Evolutionary conservation across 2,797 vertebrate genomes (phyloP).

Genomic region (Lepus oiostolus): DNA sequence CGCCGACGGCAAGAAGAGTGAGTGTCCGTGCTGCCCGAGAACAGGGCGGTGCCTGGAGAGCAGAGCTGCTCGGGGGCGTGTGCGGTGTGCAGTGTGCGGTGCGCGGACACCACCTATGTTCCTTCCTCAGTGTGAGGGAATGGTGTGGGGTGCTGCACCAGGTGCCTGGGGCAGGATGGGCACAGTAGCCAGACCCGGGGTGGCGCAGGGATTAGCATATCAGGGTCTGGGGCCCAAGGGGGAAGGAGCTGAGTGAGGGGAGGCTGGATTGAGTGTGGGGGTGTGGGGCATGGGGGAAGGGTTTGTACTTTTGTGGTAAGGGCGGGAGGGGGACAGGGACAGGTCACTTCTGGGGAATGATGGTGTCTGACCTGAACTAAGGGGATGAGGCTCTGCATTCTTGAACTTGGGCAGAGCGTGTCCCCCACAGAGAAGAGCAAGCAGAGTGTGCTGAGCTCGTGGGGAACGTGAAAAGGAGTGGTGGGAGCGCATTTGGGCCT

Average conservation of each 20-base stretch:
- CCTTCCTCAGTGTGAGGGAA: neutral
- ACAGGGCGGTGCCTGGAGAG: accelerated
- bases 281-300: neutral
- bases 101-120: neutral
- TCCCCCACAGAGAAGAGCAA: neutral
- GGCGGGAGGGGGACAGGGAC: neutral
- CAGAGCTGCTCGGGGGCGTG: neutral
- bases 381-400: neutral
- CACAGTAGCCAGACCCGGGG: neutral
- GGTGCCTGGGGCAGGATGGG: neutral
- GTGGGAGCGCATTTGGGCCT: neutral
- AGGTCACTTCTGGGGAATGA: neutral
- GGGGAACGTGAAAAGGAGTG: neutral
- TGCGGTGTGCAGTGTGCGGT: accelerated
- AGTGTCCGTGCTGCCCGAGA: slow-evolving; percentile 80
- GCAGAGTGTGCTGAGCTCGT: neutral
- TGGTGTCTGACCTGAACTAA: neutral
- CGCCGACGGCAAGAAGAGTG: slow-evolving; percentile 96
- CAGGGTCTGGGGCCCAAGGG: neutral
- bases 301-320: neutral
- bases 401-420: neutral
- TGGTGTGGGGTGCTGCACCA: neutral
- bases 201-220: neutral
- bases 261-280: neutral
- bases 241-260: too few species aligned